phyloP scores from a whole-genome alignment of 2,113 vertebrate genomes.

The Oophaga pumilio region DNA sequence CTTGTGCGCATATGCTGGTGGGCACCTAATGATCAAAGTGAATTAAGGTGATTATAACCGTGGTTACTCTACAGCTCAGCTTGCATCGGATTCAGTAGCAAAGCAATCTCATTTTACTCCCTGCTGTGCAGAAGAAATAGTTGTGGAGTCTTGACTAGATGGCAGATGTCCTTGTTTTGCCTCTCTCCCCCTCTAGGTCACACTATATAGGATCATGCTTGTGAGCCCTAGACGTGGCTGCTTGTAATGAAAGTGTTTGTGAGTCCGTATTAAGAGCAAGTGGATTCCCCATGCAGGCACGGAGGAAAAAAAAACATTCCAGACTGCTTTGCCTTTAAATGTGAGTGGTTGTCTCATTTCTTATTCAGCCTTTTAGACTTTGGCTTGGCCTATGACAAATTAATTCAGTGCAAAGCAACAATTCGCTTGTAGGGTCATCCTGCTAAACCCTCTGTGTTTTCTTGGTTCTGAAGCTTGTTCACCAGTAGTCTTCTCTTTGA shows the following conservation, averaged over 20 bases:
- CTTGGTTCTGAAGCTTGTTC: neutral
- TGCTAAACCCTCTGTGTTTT: neutral
- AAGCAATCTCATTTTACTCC: conserved; percentile 49
- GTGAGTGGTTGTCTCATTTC: neutral
- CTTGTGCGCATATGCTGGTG: conserved; percentile 37
- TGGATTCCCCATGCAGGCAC: neutral
- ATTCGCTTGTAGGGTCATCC: neutral
- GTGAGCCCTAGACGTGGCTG: neutral
- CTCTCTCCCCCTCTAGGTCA: neutral
- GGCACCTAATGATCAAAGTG: conserved; percentile 54
- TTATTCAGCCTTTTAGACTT: neutral
- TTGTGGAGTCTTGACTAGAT: conserved; percentile 3
- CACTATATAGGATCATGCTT: neutral
- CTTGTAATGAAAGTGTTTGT: neutral
- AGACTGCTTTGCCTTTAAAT: neutral
- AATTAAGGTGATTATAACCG: conserved; percentile 48
- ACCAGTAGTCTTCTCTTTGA: neutral
- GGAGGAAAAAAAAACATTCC: neutral
- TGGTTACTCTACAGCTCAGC: conserved; percentile 32
- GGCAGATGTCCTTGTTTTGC: conserved; percentile 53
- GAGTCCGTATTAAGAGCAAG: neutral
- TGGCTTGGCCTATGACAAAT: neutral
- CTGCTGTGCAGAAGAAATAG: conserved; percentile 36
- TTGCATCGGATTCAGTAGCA: conserved; percentile 24
- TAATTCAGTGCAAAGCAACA: neutral